Base-by-base conservation (phyloP, 1,140 invertebrate genomes). In the Aleiodes sp. region DNA sequence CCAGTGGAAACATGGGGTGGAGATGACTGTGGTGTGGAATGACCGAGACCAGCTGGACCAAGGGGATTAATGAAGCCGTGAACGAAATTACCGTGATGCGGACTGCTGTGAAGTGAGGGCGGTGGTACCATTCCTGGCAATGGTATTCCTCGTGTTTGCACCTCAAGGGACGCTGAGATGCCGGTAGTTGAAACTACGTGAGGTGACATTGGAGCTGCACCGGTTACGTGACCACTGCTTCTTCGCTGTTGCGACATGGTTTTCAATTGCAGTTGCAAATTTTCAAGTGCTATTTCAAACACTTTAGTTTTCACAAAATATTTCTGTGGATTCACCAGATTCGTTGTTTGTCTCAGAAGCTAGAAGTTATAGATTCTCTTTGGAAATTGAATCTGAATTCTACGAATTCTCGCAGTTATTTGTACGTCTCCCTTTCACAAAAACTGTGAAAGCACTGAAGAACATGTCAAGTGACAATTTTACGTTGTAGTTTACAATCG, bases 11-110 rank as follows among this genome's bases (percentile, higher is more conserved):
- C 56, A 26, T 37, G 39, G 12, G 31, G 21, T n/a, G 69, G 75
- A 69, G 33, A 76, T 70, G 16, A 71, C 56, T 52, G 72, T 63
- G 56, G 68, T 19, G 61, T 31, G 59, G 33, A 31, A 65, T 79
- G 80, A 69, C 73, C 76, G 60, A 78, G 73, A 65, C 77, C 76
- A 62, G 74, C 71, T 14, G 81, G 81, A n/a, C 79, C 82, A 43
- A 84, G 77, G 21, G 82, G 82, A 75, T 84, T 84, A 70, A 84
- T 76, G 68, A 82, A 84, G 46, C 82, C 81, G 60, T 84, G 82
- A 65, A 78, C 77, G n/a, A 78, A 71, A 73, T 79, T 81, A 43
- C 74, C 74, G 46, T 77, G 76, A 68, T 78, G 68, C 24, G 79
- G 10, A 74, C 63, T 81, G 39, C 75, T 73, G 41, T 76, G 73